These are phyloP conservation scores for Zygaena filipendulae DNA, from an alignment of 2,888 invertebrate genomes.

Conservation along the genomic window DNA sequence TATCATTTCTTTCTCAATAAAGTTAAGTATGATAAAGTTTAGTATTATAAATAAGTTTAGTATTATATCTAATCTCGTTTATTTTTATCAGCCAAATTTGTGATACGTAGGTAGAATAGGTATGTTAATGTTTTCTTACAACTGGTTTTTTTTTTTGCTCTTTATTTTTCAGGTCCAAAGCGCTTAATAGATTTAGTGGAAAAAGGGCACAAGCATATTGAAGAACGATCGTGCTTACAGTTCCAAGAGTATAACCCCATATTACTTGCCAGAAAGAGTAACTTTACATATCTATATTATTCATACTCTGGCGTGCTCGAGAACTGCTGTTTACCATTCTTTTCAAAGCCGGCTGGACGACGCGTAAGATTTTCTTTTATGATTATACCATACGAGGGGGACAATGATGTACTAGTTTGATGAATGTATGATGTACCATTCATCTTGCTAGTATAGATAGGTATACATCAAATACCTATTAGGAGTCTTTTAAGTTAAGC, in stretches of 20 bases:
- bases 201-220: constrained; percentile 30
- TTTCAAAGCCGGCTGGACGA: constrained; percentile 23
- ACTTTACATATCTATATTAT: constrained; percentile 37
- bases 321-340: constrained; percentile 35
- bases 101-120: too few species aligned
- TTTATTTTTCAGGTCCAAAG: constrained; percentile 31
- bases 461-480: too few species aligned
- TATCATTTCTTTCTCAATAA: too few species aligned
- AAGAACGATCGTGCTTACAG: constrained; percentile 32
- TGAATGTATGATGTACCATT: too few species aligned
- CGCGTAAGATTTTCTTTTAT: constrained; percentile 27
- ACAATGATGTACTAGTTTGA: too few species aligned
- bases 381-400: too few species aligned
- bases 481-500: too few species aligned
- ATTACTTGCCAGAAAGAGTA: constrained; percentile 16
- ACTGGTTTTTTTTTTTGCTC: too few species aligned
- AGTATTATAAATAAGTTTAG: background rate
- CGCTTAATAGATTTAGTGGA: constrained; percentile 31
- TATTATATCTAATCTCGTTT: constrained; percentile 5
- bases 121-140: too few species aligned
- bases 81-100: constrained; percentile 6
- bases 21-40: background rate
- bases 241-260: constrained; percentile 34
- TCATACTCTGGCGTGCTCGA: constrained; percentile 43
- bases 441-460: too few species aligned